Evolutionary conservation across 2,113 vertebrate genomes (phyloP), one percentile per base, ranked within the genome.

Genomic region (Conger conger): DNA sequence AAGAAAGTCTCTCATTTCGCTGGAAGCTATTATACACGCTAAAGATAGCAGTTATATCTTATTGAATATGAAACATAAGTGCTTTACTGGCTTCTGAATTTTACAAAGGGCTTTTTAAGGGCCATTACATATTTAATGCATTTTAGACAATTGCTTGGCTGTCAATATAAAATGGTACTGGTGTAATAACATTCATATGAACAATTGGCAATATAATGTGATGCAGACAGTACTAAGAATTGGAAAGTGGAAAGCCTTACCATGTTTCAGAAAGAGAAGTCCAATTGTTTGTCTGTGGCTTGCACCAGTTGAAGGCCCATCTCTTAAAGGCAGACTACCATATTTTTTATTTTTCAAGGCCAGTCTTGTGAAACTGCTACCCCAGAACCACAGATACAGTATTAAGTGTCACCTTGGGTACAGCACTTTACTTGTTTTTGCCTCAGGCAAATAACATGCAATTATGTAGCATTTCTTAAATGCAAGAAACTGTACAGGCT

Each of bases 391-490:
- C 68, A 30, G 68, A 4, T 30, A 33, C n/a, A 73, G n/a, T 73
- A 73, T 33, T 6, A 23, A 30, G 27, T 30, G 80, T 86, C 35
- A 86, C 38, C 76, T 81, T 80, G 27, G 68, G n/a, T 73, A 73
- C n/a, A 80, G 76, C 89, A 53, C 85, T 86, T 83, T 30, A 73
- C n/a, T 33, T 73, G 68, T 73, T 73, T 73, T 88, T 87, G 40
- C 83, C 81, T 76, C 85, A 54, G 81, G 17, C 18, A 73, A 37
- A 81, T 84, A 84, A 84, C 45, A 54, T 79, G 88, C 88, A 88
- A 84, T 89, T 92, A 40, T 89, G 83, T 86, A 89, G 84, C 88
- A 86, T 91, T 85, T 91, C 88, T 90, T 89, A 91, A 88, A 90
- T 89, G 88, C 88, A 87, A 87, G 85, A 87, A 87, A 84, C 89